Base-by-base conservation (phyloP, 2,113 vertebrate genomes). In the Grantiella picta region DNA sequence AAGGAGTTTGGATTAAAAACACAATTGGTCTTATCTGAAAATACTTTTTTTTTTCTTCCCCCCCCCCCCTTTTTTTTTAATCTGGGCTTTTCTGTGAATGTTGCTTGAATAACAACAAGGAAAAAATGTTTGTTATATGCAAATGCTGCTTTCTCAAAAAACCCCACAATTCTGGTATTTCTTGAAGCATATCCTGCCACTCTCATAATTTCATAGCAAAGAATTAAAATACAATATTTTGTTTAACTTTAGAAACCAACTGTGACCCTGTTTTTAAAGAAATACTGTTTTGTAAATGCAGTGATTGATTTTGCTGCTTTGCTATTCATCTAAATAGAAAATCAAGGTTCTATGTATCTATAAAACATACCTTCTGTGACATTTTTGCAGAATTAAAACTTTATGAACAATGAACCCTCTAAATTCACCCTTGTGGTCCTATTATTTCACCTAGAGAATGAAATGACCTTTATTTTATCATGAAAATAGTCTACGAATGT, bases 381-480 rank as follows among this genome's bases (percentile, higher is more conserved):
- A 52, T 63, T 94, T 93, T 91, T 91, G 3, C 7, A 70, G 53
- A 77, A 72, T 69, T 83, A 79, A 72, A 78, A 35, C 53, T 59
- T 86, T 93, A 38, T 68, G 47, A 73, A 45, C 50, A 69, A 65
- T 49, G 77, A 88, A 75, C 54, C 35, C 54, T 66, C 52, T 82
- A 78, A 77, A 83, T 89, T 89, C 59, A 57, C 35, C 47, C 31
- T 82, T 87, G 15, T 47, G 47, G 29, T 82, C 70, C 33, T 90
- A 22, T 79, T 83, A 70, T 57, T 93, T 84, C 36, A 76, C 50
- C 40, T 79, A 60, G 65, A 89, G 82, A 82, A 82, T 66, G 53
- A 95, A 71, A 56, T 94, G 3, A 92, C 84, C 90, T 94, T 95
- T 92, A 82, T 80, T 54, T 85, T 90, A 57, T 83, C 53, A 64